A percentile compares a stretch with the other conserved stretches of the same genome.
These are phyloP conservation scores for Paracentrotus lividus DNA, from an alignment of 53 echinoderm and acorn worm genomes.

Conservation along the genomic window DNA sequence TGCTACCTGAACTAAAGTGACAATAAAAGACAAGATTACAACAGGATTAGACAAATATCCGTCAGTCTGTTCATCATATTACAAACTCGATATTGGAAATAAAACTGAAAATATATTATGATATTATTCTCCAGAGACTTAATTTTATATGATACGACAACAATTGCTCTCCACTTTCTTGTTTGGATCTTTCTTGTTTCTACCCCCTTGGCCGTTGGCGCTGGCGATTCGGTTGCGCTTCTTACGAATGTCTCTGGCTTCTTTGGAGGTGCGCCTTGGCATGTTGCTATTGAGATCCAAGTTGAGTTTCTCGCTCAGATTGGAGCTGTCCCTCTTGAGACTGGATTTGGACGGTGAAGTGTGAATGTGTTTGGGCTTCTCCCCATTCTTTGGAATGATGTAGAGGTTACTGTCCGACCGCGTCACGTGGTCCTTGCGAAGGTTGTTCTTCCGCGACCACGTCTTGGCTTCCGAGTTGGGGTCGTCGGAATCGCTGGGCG, in stretches of 20 bases:
- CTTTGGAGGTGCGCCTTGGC: constrained; percentile 70
- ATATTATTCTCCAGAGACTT: background rate
- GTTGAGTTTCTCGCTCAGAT: constrained; percentile 76
- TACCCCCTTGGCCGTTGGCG: constrained; percentile 71
- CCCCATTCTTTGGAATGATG: constrained; percentile 86
- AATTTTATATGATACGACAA: constrained; percentile 88
- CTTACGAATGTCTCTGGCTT: constrained; percentile 86
- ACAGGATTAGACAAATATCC: background rate
- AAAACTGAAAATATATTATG: background rate
- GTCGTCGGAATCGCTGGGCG: constrained; percentile 95
- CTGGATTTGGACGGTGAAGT: constrained; percentile 86
- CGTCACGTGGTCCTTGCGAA: constrained; percentile 69
- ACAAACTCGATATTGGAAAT: background rate
- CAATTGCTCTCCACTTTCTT: constrained; percentile 89
- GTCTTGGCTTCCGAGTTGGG: constrained; percentile 83
- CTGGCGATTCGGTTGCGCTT: constrained; percentile 94
- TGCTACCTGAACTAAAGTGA: background rate
- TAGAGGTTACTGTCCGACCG: constrained; percentile 91
- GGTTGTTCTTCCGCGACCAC: constrained; percentile 88
- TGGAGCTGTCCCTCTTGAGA: constrained; percentile 85
- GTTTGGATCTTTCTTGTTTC: constrained; percentile 70
- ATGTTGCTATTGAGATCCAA: constrained; percentile 90
- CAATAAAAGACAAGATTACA: background rate
- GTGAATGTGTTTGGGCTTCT: constrained; percentile 74
- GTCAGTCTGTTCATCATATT: background rate